Conservation (phyloP, 2,888 invertebrate genomes). For the Lottia scabra region DNA sequence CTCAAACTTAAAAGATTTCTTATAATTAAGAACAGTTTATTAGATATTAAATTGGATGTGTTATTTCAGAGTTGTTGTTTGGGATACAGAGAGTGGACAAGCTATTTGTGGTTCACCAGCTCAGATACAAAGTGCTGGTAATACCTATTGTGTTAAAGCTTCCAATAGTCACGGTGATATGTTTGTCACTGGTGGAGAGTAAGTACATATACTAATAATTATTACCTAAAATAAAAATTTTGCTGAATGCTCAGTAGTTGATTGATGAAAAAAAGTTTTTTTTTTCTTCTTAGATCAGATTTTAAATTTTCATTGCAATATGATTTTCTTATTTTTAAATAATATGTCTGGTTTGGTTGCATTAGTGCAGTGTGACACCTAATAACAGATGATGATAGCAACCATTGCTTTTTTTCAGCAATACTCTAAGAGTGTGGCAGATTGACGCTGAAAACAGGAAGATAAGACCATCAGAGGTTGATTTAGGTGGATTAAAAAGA, state of each 20-base stretch:
- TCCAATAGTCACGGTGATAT: conserved; percentile 62
- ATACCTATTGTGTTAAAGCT: conserved; percentile 75
- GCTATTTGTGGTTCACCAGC: conserved; percentile 76
- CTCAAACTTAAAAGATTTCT: no score
- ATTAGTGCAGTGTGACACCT: no score
- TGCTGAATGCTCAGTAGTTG: no score
- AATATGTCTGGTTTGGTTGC: no score
- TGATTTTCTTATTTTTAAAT: no score
- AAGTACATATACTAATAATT: conserved; percentile 41
- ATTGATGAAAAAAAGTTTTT: no score
- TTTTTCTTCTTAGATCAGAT: no score
- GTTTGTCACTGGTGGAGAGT: conserved; percentile 71
- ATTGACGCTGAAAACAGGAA: conserved; percentile 75
- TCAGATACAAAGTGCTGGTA: conserved; percentile 80
- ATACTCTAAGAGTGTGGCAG: conserved; percentile 69
- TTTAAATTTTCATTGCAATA: no score
- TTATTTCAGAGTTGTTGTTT: conserved; percentile 80
- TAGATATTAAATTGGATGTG: background rate
- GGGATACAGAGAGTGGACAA: conserved; percentile 77
- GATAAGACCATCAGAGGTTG: conserved; percentile 80
- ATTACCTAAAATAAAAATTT: no score
- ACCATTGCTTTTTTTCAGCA: conserved; percentile 47
- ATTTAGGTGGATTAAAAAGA: conserved; percentile 83
- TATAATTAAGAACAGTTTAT: no score
- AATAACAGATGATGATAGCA: no score